Evolutionary conservation across 2,888 invertebrate species (phyloP), one percentile per base, ranked within the genome.

Genomic region (Watsonalla cultraria): DNA sequence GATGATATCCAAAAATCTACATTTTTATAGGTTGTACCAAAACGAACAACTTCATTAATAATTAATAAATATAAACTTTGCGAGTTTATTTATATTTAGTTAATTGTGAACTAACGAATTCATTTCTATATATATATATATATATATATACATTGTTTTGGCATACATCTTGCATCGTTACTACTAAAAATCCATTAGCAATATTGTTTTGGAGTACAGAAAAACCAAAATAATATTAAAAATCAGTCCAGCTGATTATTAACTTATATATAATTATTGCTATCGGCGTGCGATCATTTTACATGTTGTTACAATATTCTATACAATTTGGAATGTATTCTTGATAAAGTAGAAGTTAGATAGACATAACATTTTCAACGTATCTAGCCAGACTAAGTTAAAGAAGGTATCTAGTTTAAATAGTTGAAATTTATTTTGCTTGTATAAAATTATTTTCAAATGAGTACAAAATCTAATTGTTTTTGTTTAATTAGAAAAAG

Each of bases 281-380:
- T 47, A 24, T 7, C 9, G 37, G 37, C 37, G 7, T 37, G 37
- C 37, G 9, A 37, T 7, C 11, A 48, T 47, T 34, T 33, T 47
- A 4, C 13, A 35, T 13, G 35, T 13, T 34, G 34, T 13, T 34
- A 34, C 47, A 34, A 47, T n/a, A 35, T 8, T 14, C 39, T 37
- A 74, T 67, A 72, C 76, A 78, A 70, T 72, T 82, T 82, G 83
- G 83, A 83, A 83, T 83, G 83, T 82, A 72, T 68, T 74, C 56
- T 54, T 56, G 51, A 60, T 66, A 61, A 62, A 60, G 67, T 71
- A 65, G 13, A 37, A 7, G 13, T 59, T 55, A 55, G 45, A 56
- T 15, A 14, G 13, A 37, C 49, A 13, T 37, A 14, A 35, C n/a
- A n/a, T 7, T 49, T 9, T 39, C 8, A 37, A 14, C n/a, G 48